phyloP scores from a whole-genome alignment of 2,888 invertebrate species.

The Clanis bilineata region DNA sequence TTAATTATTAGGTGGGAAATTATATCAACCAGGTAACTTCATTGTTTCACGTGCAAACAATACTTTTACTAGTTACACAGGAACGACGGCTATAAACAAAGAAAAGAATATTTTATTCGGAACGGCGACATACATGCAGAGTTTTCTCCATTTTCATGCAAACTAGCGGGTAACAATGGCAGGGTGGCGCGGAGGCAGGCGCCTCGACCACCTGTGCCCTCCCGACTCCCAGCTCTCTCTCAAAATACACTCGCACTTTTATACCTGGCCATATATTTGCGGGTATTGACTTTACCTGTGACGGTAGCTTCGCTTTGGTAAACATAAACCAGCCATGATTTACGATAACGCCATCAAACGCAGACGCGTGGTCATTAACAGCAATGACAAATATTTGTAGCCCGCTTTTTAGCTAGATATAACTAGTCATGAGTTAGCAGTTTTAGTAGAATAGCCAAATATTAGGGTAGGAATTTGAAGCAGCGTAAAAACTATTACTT shows the following conservation, averaged over 20 bases:
- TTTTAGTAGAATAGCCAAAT: too few species aligned
- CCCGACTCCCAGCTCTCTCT: slow-evolving; percentile 55
- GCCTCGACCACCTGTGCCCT: slow-evolving; percentile 49
- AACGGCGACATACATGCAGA: slow-evolving; percentile 70
- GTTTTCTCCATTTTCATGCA: slow-evolving; percentile 75
- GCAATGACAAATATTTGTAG: slow-evolving; percentile 34
- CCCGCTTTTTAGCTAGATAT: slow-evolving; percentile 25
- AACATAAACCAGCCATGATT: slow-evolving; percentile 2
- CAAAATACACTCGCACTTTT: slow-evolving; percentile 52
- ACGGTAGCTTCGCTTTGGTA: background rate
- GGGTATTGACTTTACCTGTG: slow-evolving; percentile 20
- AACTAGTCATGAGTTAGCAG: background rate
- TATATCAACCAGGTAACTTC: slow-evolving; percentile 33
- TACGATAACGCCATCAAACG: background rate
- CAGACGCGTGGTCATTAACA: slow-evolving; percentile 30
- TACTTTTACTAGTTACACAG: slow-evolving; percentile 66
- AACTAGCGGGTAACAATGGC: slow-evolving; percentile 71
- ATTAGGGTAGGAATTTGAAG: too few species aligned
- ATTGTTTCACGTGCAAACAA: slow-evolving; percentile 62
- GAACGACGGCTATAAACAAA: slow-evolving; percentile 65
- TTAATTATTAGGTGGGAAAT: slow-evolving; percentile 17
- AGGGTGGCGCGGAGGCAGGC: slow-evolving; percentile 42
- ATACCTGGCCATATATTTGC: slow-evolving; percentile 22
- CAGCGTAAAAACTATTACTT: too few species aligned
- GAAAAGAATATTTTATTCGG: slow-evolving; percentile 75